Evolutionary conservation across 2,113 vertebrate genomes (phyloP), one percentile per base, ranked within the genome.

Genomic region (Elgaria multicarinata): DNA sequence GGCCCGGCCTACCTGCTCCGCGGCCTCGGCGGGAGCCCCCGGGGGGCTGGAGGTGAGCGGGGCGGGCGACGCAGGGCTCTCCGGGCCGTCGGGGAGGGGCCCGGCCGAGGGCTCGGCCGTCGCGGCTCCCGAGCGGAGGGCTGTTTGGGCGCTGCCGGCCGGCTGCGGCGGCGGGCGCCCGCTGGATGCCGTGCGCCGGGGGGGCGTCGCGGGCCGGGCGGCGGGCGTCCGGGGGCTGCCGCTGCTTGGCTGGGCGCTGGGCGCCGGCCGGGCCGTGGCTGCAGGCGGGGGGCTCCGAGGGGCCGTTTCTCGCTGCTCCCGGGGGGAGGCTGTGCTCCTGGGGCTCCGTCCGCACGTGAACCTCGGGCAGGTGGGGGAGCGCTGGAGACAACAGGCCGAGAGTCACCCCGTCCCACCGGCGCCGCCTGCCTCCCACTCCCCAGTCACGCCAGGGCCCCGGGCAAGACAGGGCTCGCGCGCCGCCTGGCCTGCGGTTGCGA

Each of bases 31-130:
- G 3, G 53, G 26, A 24, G 36, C 44, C 9, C n/a, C 26, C 16
- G 10, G 46, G 9, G 67, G 36, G 67, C 28, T n/a, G 67, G n/a
- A 10, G 24, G 0, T 1, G 6, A 10, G 44, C 6, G 2, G 42
- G 9, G n/a, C n/a, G 3, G 5, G 22, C 1, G 36, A 8, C 10
- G 0, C 0, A 3, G 3, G 71, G 14, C 14, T 39, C 16, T 14
- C 39, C 10, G 74, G 28, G 2, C 46, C 10, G 24, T 31, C 9
- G 76, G 22, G 10, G 44, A 42, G 22, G 5, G 42, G 3, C 31
- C 83, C 20, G 33, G 8, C 1, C 33, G 33, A 8, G 9, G 13
- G 44, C 2, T 18, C 33, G 1, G 7, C 1, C 0, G 26, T 22
- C 14, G 72, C 20, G 14, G 36, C 14, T 2, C 2, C 24, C 0